These are phyloP conservation scores for Chiroxiphia lanceolata DNA, from an alignment of 2,797 vertebrate genomes.

Conservation along the genomic window DNA sequence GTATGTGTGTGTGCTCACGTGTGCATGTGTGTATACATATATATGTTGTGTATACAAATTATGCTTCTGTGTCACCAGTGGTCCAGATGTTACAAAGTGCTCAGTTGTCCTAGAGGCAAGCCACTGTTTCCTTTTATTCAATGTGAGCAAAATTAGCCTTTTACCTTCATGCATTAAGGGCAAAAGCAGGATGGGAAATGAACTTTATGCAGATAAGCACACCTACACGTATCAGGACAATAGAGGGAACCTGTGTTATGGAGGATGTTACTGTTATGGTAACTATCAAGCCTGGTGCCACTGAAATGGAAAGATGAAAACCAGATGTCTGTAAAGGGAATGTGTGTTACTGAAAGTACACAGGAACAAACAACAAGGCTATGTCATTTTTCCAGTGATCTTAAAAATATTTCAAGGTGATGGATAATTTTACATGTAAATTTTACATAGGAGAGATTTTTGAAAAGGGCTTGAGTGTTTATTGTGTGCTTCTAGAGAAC, in stretches of 20 bases:
- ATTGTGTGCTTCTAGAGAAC: not conserved
- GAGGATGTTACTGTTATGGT: constrained; percentile 50
- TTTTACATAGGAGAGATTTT: not conserved
- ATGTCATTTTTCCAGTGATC: not conserved
- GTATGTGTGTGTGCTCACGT: rapidly evolving
- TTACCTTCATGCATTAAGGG: not conserved
- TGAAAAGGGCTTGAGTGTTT: not conserved
- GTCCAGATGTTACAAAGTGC: not conserved
- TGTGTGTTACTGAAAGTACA: not conserved
- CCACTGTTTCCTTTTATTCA: not conserved
- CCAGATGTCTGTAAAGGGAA: constrained; percentile 28
- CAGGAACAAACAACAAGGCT: constrained; percentile 29
- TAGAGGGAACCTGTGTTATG: constrained; percentile 38
- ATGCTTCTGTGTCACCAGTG: not conserved
- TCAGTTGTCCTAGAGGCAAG: not conserved
- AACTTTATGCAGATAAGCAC: constrained; percentile 3
- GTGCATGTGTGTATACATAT: not conserved
- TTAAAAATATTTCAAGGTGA: constrained; percentile 1
- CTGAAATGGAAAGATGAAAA: constrained; percentile 54
- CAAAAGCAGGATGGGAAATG: constrained; percentile 29
- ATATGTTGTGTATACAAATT: not conserved
- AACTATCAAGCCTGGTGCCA: constrained; percentile 11
- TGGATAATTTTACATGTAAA: not conserved
- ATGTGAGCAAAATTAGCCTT: not conserved
- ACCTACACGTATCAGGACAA: not conserved